phyloP scores from a whole-genome alignment of 2,888 invertebrate genomes.

The Gryllus longicercus region DNA sequence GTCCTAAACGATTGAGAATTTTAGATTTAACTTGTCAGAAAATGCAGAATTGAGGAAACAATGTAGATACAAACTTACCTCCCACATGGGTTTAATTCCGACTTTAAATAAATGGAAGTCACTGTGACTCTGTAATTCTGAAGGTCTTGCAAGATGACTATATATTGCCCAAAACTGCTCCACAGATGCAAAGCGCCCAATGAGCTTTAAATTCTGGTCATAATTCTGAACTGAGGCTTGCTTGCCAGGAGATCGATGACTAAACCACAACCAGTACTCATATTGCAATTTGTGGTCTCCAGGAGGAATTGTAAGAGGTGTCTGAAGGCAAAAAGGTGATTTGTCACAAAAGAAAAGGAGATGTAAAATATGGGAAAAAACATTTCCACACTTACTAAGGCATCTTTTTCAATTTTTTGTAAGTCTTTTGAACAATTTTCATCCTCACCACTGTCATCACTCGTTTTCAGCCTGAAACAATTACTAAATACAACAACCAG shows the following conservation, averaged over 20 bases:
- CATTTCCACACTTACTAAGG: conserved; percentile 27
- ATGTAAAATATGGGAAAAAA: not conserved
- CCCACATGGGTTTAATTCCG: conserved; percentile 99
- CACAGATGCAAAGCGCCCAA: conserved; percentile 84
- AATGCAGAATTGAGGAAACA: not conserved
- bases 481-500: not conserved
- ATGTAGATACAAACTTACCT: conserved; percentile 51
- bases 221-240: conserved; percentile 55
- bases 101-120: conserved; percentile 97
- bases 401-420: conserved; percentile 45
- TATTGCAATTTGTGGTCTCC: conserved; percentile 91
- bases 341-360: too few species aligned
- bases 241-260: conserved; percentile 59
- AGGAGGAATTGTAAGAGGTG: conserved; percentile 69
- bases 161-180: conserved; percentile 98
- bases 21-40: not conserved
- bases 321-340: conserved; percentile 46
- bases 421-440: conserved; percentile 51
- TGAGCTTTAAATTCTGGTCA: conserved; percentile 79
- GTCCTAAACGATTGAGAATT: conserved; percentile 55
- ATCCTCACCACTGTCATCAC: conserved; percentile 64
- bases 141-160: conserved; percentile 84
- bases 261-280: conserved; percentile 91
- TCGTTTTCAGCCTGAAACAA: conserved; percentile 50
- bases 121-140: conserved; percentile 83